A percentile compares a stretch with the other conserved stretches of the same genome.
Evolutionary conservation across 2,888 invertebrate species (phyloP).

Genomic region (Hipparchia semele): DNA sequence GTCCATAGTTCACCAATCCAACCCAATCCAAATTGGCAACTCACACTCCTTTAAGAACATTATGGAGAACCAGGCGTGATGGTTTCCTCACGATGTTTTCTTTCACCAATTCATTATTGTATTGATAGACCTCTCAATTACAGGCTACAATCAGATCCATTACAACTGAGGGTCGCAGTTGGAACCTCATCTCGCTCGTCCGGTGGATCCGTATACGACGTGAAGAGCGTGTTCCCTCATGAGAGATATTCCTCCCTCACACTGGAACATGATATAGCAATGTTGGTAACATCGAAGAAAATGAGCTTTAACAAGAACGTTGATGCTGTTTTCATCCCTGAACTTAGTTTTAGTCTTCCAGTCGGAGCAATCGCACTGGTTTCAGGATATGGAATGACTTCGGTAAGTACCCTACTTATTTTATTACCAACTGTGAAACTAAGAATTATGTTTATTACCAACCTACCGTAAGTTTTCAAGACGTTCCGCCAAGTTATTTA

Average conservation of each 20-base stretch:
- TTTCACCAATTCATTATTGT: too few species aligned
- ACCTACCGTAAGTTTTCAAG: too few species aligned
- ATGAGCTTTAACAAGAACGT: conserved; percentile 57
- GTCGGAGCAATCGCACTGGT: conserved; percentile 65
- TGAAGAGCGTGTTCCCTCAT: conserved; percentile 57
- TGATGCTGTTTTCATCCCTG: conserved; percentile 55
- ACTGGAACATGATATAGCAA: conserved; percentile 66
- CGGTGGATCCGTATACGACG: conserved; percentile 61
- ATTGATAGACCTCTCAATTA: conserved; percentile 37
- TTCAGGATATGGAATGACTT: conserved; percentile 68
- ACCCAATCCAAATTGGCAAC: too few species aligned
- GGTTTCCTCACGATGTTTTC: too few species aligned
- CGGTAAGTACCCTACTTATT: conserved; percentile 44
- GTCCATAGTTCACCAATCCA: too few species aligned
- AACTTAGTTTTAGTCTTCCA: conserved; percentile 49
- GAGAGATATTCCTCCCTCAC: conserved; percentile 55
- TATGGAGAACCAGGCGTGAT: too few species aligned
- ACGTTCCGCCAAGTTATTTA: too few species aligned
- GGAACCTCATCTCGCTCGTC: conserved; percentile 59
- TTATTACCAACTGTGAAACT: too few species aligned
- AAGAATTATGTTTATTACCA: too few species aligned
- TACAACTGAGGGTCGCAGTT: conserved; percentile 55
- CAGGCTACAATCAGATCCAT: conserved; percentile 55
- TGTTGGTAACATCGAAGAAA: conserved; percentile 54
- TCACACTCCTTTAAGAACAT: too few species aligned